These are phyloP conservation scores for Zosterops japonicus DNA, from an alignment of 2,113 vertebrate genomes.

Conservation along the genomic window DNA sequence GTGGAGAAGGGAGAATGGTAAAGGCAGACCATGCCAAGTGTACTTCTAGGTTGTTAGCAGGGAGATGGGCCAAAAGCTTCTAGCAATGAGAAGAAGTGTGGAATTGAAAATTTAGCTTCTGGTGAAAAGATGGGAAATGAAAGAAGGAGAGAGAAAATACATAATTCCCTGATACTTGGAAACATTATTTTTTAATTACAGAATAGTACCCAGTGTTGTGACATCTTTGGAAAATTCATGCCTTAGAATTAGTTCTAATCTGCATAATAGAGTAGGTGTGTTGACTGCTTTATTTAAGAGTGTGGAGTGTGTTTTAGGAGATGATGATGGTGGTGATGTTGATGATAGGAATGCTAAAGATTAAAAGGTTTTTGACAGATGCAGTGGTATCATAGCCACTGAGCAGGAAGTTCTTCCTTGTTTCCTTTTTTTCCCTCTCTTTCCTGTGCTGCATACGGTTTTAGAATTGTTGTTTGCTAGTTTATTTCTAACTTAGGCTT, in stretches of 20 bases:
- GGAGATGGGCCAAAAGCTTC: not conserved
- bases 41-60: not conserved
- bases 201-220: slow-evolving; percentile 7
- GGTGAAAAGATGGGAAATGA: slow-evolving; percentile 20
- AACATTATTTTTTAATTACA: slow-evolving; percentile 37
- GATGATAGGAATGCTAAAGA: slow-evolving; percentile 2
- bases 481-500: slow-evolving; percentile 68
- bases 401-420: not conserved
- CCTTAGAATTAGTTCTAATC: slow-evolving; percentile 64
- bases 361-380: slow-evolving; percentile 29
- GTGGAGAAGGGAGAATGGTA: not conserved
- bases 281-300: slow-evolving; percentile 65
- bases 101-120: slow-evolving; percentile 16
- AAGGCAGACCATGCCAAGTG: not conserved
- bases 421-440: not conserved
- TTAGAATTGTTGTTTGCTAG: slow-evolving; percentile 69
- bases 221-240: slow-evolving; percentile 11
- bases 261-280: slow-evolving; percentile 62
- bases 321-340: not conserved
- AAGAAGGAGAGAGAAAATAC: slow-evolving; percentile 29
- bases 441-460: not conserved
- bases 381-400: not conserved
- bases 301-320: slow-evolving; percentile 48
- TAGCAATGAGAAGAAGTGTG: not conserved
- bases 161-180: slow-evolving; percentile 37